Evolutionary conservation across 2,113 vertebrate species (phyloP), one percentile per base, ranked within the genome.

Genomic region (Nanorana parkeri): DNA sequence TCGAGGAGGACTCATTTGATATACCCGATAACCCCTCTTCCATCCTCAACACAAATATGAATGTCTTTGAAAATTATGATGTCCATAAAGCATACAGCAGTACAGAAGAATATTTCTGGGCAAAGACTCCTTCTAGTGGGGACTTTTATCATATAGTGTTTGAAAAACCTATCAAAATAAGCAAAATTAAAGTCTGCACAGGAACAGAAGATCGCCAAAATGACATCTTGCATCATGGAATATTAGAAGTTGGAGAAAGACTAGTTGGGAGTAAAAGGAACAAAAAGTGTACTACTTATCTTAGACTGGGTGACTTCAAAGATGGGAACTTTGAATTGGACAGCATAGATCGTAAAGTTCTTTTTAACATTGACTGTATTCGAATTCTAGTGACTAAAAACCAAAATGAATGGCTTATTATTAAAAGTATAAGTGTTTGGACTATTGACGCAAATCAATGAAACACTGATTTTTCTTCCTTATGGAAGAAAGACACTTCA

Each of bases 361-460:
- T 93, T 41, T 99, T 98, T 92, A 94, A 97, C 85, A 94, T 99
- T 84, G 93, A 96, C 82, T 99, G 98, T 82, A 93, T 99, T 77
- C 94, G 97, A 78, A 97, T 99, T 78, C 94, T 96, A 68, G 96
- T 98, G 73, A 98, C 97, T 15, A 96, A 94, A 87, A 94, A 92
- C 85, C 98, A 99, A 91, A 96, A 96, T 85, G 97, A 99, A 85
- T 99, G 98, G 97, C 88, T 99, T 54, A 99, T 99, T 80, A 98
- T 99, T 85, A 94, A 94, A 64, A 99, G 96, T 84, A 96, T 99
- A 88, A 97, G 97, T 7, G 83, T 99, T 86, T 99, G 98, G 98
- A 99, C 96, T 91, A 95, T 92, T 88, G 97, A 97, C 86, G 87
- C 88, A 84, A 92, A 85, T 85, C 91, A 91, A 65, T 76, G 86